A percentile compares a stretch with the other conserved stretches of the same genome.
Conservation (phyloP, 2,797 vertebrate genomes). For the Typhlichthys eigenmanni region DNA sequence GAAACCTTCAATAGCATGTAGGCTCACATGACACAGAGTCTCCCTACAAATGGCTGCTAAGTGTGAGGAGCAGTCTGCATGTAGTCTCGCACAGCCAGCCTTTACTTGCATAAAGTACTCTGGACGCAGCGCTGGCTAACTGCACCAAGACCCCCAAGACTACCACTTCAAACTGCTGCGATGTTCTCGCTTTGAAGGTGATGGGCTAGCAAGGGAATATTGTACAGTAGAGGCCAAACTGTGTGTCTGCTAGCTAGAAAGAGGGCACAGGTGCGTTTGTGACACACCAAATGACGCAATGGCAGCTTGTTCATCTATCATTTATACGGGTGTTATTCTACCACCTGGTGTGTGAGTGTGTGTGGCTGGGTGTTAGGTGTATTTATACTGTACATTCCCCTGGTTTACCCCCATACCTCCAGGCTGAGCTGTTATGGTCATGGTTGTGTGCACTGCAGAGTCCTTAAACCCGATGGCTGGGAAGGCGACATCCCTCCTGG, state of each 20-base stretch:
- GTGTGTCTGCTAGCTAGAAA: slow-evolving; percentile 2
- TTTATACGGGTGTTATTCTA: slow-evolving; percentile 40
- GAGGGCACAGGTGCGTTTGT: slow-evolving; percentile 7
- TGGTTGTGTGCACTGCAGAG: background rate
- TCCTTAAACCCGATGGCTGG: too few relatives aligned
- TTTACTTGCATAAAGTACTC: too few relatives aligned
- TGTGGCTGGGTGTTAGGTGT: background rate
- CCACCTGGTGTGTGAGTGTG: slow-evolving; percentile 10
- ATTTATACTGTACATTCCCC: slow-evolving; percentile 1
- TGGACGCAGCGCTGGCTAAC: too few relatives aligned
- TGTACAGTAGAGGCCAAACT: background rate
- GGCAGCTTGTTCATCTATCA: slow-evolving; percentile 46
- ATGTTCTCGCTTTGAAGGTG: background rate
- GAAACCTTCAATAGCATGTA: background rate
- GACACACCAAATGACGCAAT: slow-evolving; percentile 29
- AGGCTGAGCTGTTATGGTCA: background rate
- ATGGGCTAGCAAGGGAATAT: slow-evolving; percentile 3
- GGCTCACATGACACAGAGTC: too few relatives aligned
- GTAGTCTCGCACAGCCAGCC: too few relatives aligned
- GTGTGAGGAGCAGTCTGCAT: background rate
- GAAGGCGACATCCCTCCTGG: too few relatives aligned
- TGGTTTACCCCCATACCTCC: background rate
- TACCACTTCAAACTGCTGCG: background rate
- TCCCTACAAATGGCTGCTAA: background rate
- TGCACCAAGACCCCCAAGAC: too few relatives aligned